Conservation (phyloP, 2,888 invertebrate species). For the Chloromyia formosa region DNA sequence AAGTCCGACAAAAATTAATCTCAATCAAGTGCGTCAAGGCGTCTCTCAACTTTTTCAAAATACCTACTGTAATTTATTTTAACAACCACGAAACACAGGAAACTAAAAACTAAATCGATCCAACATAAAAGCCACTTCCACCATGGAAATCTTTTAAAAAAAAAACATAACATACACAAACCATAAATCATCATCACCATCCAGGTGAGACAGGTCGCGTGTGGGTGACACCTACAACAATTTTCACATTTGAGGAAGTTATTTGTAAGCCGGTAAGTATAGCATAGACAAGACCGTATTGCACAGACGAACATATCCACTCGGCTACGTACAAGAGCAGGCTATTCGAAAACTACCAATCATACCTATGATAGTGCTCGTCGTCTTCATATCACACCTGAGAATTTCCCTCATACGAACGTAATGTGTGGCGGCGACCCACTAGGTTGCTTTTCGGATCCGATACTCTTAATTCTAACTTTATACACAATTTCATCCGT, state of each 20-base stretch:
- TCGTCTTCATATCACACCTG: slow-evolving; percentile 30
- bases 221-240: slow-evolving; percentile 45
- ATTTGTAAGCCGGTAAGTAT: slow-evolving; percentile 35
- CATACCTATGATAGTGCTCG: not conserved
- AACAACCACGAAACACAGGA: slow-evolving; percentile 5
- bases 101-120: not conserved
- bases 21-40: too few relatives aligned
- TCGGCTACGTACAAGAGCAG: too few relatives aligned
- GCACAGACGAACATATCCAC: slow-evolving; percentile 2
- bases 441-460: slow-evolving; percentile 9
- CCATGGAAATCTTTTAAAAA: slow-evolving; percentile 29
- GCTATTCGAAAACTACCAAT: not conserved
- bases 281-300: slow-evolving; percentile 19
- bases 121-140: slow-evolving; percentile 18
- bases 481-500: not conserved
- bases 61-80: slow-evolving; percentile 1
- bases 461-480: not conserved
- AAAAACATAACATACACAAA: slow-evolving; percentile 34
- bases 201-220: slow-evolving; percentile 47
- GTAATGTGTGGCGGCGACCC: slow-evolving; percentile 27
- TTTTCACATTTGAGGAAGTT: slow-evolving; percentile 42
- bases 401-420: slow-evolving; percentile 16
- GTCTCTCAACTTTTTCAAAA: not conserved
- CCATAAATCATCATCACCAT: slow-evolving; percentile 44
- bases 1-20: too few relatives aligned